These are phyloP conservation scores for Oreochromis niloticus DNA, from an alignment of 2,113 vertebrate species.

Conservation along the genomic window DNA sequence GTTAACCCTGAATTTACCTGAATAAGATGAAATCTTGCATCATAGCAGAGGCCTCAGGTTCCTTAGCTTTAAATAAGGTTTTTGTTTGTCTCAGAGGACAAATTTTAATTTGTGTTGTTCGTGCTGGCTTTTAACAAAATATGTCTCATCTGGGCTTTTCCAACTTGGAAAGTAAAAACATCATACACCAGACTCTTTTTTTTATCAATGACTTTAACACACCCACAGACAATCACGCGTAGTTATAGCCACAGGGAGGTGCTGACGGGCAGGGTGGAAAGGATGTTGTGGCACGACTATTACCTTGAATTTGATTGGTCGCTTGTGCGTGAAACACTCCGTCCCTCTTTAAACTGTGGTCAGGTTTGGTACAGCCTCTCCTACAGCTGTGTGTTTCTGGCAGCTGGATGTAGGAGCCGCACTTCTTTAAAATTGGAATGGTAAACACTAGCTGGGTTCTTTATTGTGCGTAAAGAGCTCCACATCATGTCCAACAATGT, in stretches of 20 bases:
- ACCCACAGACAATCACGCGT: not conserved
- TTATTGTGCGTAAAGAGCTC: not conserved
- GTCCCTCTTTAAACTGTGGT: not conserved
- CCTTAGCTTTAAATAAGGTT: not conserved
- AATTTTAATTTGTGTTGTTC: rapidly evolving
- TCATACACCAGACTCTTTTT: not conserved
- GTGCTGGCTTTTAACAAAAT: not conserved
- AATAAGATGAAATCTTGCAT: not conserved
- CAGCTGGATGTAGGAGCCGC: too few species aligned
- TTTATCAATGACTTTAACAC: rapidly evolving
- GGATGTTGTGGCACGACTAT: not conserved
- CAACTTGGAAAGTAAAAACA: not conserved
- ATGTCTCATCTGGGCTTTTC: not conserved
- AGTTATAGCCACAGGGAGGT: not conserved
- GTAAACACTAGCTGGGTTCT: not conserved
- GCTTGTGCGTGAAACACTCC: not conserved
- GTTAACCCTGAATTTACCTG: not conserved
- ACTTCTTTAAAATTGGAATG: not conserved
- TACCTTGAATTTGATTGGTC: constrained; percentile 29
- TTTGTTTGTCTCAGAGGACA: rapidly evolving
- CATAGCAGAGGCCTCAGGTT: not conserved
- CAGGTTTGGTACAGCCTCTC: not conserved
- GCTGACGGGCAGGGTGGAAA: not conserved
- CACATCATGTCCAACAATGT: constrained; percentile 78
- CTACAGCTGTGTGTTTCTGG: not conserved